Conservation (phyloP, 2,888 invertebrate species). For the Drosophila mulleri region DNA sequence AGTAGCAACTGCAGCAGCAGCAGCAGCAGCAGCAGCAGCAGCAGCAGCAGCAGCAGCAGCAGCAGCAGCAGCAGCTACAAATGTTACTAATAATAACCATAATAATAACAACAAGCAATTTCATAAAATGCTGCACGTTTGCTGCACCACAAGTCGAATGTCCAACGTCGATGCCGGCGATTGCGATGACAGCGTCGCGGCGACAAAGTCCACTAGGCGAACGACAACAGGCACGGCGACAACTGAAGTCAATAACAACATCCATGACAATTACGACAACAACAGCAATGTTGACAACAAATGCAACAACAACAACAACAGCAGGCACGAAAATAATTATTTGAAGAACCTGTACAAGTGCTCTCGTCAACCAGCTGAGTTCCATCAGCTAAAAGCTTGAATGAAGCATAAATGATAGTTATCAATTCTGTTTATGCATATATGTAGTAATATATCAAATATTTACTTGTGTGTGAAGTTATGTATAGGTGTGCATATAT, state of each 20-base stretch:
- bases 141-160: conserved; percentile 53
- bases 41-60: no score
- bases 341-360: conserved; percentile 1
- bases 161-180: conserved; percentile 31
- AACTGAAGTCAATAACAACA: conserved; percentile 27
- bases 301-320: conserved; percentile 17
- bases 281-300: conserved; percentile 9
- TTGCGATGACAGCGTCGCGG: conserved; percentile 24
- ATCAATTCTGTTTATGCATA: neutral
- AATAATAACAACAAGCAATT: conserved; percentile 79
- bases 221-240: conserved; percentile 26
- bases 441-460: neutral
- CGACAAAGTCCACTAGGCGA: conserved; percentile 48
- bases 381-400: neutral
- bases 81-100: conserved; percentile 77
- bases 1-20: neutral
- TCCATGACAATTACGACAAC: conserved; percentile 27
- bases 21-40: conserved; percentile 24
- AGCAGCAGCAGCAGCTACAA: conserved; percentile 19
- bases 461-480: neutral
- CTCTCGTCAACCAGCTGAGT: neutral
- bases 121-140: conserved; percentile 72
- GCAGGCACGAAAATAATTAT: conserved; percentile 3
- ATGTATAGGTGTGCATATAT: neutral
- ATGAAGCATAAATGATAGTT: neutral